phyloP scores from a whole-genome alignment of 2,113 vertebrate genomes.

The Pachyramphus minor region DNA sequence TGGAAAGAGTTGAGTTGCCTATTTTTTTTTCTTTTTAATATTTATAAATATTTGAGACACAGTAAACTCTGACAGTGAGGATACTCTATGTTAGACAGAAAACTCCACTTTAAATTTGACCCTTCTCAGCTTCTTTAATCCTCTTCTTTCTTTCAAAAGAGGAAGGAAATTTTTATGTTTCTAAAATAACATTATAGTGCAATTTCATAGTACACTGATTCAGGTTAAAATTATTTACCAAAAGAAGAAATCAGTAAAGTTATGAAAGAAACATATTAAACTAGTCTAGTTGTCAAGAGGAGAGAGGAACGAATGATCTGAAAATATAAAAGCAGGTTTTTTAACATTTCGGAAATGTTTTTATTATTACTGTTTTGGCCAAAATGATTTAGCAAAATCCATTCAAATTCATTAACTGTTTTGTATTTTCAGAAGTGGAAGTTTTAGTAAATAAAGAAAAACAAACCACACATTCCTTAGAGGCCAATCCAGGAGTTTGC shows the following conservation, averaged over 20 bases:
- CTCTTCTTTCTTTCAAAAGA: neutral
- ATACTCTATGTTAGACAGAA: neutral
- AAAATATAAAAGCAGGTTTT: neutral
- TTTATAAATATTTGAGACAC: neutral
- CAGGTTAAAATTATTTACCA: neutral
- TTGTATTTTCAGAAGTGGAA: neutral
- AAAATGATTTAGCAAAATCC: neutral
- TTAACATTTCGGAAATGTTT: neutral
- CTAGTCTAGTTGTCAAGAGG: neutral
- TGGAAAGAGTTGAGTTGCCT: neutral
- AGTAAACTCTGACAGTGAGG: neutral
- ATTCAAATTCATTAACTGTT: neutral
- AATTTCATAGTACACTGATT: neutral
- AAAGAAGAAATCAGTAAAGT: neutral
- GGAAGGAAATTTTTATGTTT: neutral
- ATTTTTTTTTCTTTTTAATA: neutral
- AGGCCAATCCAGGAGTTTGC: neutral
- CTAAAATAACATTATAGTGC: neutral
- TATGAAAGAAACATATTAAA: neutral
- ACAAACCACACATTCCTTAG: neutral
- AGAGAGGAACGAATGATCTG: neutral
- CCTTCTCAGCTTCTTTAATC: neutral
- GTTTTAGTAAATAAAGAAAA: neutral
- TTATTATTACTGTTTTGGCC: neutral
- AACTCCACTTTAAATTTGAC: neutral